Evolutionary conservation across 2,888 invertebrate species (phyloP), one percentile per base, ranked within the genome.

Genomic region (Orthosia cruda): DNA sequence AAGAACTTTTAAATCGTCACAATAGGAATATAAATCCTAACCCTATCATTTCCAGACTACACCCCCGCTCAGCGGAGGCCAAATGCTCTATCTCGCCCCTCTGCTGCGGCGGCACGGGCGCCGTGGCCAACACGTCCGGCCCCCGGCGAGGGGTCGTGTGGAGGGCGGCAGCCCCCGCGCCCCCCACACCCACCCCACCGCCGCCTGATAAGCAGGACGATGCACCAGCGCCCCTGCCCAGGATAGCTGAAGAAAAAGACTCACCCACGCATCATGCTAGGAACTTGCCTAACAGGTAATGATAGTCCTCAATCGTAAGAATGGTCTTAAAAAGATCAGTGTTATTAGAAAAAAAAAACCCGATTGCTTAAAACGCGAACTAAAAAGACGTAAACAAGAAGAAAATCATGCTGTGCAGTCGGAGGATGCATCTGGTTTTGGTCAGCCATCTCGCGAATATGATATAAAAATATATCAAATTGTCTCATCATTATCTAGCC

Each of bases 191-290:
- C 74, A 92, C 95, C 0, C 95, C 96, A 9, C 95, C 96, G 20
- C 93, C 94, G 2, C 93, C 94, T 3, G 94, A 94, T 77, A 94
- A 95, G 88, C 87, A 81, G 20, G 95, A 95, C 78, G 96, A 96
- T 74, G 92, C 93, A 47, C 96, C 98, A 71, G 94, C 94, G 49
- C 96, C 98, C 71, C 94, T 99, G 89, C 99, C 99, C 0, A 95
- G 99, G 83, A 99, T 99, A 76, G 98, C 99, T 0, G 99, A 99
- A 94, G 99, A 99, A 93, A 98, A 98, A 91, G 98, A 98, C 93
- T 98, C 98, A 23, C 98, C 98, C 0, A 98, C 98, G 0, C 98
- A 98, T 61, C 95, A 96, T 54, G 91, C 94, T 3, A 93, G 91
- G 74, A 90, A 91, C 65, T 76, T 94, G 80, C 93, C 93, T 0